Base-by-base conservation (phyloP, 2,888 invertebrate genomes). In the Acrobasis consociella region DNA sequence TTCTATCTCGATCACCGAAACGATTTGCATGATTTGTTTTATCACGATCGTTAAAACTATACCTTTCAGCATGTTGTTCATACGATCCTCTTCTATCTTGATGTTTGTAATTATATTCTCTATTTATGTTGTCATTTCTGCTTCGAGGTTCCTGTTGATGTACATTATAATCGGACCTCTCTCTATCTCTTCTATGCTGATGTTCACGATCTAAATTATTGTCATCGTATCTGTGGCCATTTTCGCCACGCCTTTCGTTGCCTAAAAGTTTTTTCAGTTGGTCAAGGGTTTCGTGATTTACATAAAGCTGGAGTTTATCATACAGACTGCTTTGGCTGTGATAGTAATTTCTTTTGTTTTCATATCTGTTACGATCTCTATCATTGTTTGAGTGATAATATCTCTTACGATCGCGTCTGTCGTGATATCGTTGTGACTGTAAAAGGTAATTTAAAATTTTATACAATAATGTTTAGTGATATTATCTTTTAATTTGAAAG, bases 171-270 rank as follows among this genome's bases (percentile, higher is more conserved):
- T 39, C 5, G 1, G 46, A 15, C 13, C 13, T 37, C n/a, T 50
- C 15, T 13, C 49, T 62, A 11, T 46, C 46, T 46, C 5, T 46
- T 46, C 46, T 46, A 7, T 5, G 46, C n/a, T 46, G 46, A 46
- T 0, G 46, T 46, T 3, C 46, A 46, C 3, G 46, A n/a, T 46
- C 7, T 13, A n/a, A 49, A 10, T 62, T 16, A 17, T 38, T 11
- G 10, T 55, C 42, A 42, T 53, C 10, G 16, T 58, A 13, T 55
- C 49, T 60, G 9, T 59, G 7, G 9, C 38, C 59, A 51, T 64
- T 52, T 2, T 67, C 31, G 46, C 49, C 64, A 9, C 58, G 46
- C 9, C 42, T 46, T 7, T 51, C 22, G n/a, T 37, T 22, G 8
- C 52, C 52, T 13, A 52, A 52, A 37, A 52, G 52, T 31, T 52